Percentiles rank a stretch among this genome's conserved stretches.
Conservation (phyloP, 2,888 invertebrate genomes). For the Agrotis exclamationis region DNA sequence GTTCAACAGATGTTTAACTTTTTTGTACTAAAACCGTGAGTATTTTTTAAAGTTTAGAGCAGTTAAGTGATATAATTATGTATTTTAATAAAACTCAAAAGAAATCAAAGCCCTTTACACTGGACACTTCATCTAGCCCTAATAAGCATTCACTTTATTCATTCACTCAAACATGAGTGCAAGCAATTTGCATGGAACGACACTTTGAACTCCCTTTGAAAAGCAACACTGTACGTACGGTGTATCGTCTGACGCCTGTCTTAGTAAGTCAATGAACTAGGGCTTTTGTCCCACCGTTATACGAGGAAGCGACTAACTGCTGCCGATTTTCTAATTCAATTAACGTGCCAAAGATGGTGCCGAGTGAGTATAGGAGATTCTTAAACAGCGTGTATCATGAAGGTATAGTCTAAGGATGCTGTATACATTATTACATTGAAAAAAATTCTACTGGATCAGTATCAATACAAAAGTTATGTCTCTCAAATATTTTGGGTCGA, state of each 20-base stretch:
- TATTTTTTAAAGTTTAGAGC: too few species aligned
- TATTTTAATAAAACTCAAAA: too few species aligned
- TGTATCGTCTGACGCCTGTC: slow-evolving; percentile 1
- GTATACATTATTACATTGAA: too few species aligned
- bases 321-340: background rate
- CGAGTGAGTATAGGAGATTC: background rate
- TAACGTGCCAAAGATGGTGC: background rate
- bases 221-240: slow-evolving; percentile 7
- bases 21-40: too few species aligned
- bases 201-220: slow-evolving; percentile 31
- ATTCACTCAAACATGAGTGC: slow-evolving; percentile 38
- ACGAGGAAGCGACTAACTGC: background rate
- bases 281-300: background rate
- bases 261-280: slow-evolving; percentile 2
- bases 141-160: slow-evolving; percentile 16
- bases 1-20: too few species aligned
- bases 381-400: too few species aligned
- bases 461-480: too few species aligned
- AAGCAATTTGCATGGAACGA: slow-evolving; percentile 52
- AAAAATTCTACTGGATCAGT: too few species aligned
- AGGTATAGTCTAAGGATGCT: too few species aligned
- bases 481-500: too few species aligned
- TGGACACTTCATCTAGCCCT: background rate
- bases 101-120: background rate
- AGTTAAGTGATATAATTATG: too few species aligned